These are phyloP conservation scores for Premnoplex brunnescens DNA, from an alignment of 2,797 vertebrate species.

Conservation along the genomic window DNA sequence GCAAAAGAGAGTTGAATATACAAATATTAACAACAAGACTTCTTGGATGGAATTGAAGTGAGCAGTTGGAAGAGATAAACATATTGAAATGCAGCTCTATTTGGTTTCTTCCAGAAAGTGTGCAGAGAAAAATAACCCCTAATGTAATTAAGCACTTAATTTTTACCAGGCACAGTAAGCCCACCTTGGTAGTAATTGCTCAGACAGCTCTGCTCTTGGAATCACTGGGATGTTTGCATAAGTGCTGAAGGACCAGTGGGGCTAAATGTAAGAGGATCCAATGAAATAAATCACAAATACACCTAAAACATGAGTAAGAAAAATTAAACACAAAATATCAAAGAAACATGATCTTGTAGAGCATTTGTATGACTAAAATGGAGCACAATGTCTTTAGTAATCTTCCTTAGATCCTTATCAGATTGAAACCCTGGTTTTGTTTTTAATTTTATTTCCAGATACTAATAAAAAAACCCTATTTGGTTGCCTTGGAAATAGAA, in stretches of 20 bases:
- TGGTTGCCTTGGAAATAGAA: neutral
- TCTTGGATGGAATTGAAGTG: neutral
- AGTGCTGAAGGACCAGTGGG: neutral
- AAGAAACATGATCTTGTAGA: neutral
- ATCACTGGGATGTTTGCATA: neutral
- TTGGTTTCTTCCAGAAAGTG: neutral
- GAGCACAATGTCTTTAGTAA: neutral
- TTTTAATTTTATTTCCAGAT: neutral
- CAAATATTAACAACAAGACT: neutral
- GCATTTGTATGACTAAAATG: neutral
- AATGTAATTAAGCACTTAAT: neutral
- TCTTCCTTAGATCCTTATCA: neutral
- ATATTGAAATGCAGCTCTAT: neutral
- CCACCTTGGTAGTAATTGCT: neutral
- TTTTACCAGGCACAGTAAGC: neutral
- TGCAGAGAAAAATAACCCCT: neutral
- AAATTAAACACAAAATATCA: neutral
- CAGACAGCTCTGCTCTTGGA: neutral
- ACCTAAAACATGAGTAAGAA: neutral
- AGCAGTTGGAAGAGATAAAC: neutral
- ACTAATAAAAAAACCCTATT: neutral
- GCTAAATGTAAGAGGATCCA: neutral
- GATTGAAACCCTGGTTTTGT: neutral
- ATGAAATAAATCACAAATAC: neutral
- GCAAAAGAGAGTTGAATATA: neutral